These are phyloP conservation scores for Aphelinus atriplicis DNA, from an alignment of 1,140 invertebrate species.

Conservation along the genomic window DNA sequence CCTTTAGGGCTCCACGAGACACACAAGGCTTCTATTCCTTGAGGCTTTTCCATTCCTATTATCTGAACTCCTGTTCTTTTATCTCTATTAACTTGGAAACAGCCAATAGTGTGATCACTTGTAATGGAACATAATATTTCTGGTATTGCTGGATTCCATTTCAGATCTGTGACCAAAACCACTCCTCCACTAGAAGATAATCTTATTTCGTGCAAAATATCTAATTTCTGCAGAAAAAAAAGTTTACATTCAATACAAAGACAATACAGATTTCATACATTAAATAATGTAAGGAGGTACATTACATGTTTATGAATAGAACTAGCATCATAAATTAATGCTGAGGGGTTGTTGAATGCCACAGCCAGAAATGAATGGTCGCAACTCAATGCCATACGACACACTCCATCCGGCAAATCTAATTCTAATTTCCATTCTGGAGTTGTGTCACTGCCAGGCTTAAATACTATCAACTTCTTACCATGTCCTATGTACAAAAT, in stretches of 20 bases:
- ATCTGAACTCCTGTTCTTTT: constrained; percentile 48
- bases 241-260: constrained; percentile 10
- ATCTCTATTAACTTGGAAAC: constrained; percentile 56
- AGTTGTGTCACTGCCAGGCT: constrained; percentile 45
- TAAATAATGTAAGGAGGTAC: not conserved
- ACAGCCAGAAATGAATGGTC: constrained; percentile 59
- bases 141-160: constrained; percentile 62
- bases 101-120: constrained; percentile 58
- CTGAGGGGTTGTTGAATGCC: constrained; percentile 46
- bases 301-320: constrained; percentile 51
- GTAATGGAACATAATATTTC: constrained; percentile 57
- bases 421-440: constrained; percentile 56
- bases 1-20: constrained; percentile 82
- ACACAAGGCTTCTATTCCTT: constrained; percentile 56
- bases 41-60: constrained; percentile 49
- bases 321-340: constrained; percentile 56
- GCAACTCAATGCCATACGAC: constrained; percentile 56
- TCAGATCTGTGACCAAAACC: constrained; percentile 51
- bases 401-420: constrained; percentile 47
- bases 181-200: constrained; percentile 45
- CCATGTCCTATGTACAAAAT: constrained; percentile 58
- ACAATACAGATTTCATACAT: too few species aligned
- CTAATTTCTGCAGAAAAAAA: constrained; percentile 49
- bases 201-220: constrained; percentile 53
- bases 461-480: constrained; percentile 55